These are phyloP conservation scores for Caenorhabditis briggsae DNA, from an alignment of 1,140 invertebrate species.

Conservation along the genomic window DNA sequence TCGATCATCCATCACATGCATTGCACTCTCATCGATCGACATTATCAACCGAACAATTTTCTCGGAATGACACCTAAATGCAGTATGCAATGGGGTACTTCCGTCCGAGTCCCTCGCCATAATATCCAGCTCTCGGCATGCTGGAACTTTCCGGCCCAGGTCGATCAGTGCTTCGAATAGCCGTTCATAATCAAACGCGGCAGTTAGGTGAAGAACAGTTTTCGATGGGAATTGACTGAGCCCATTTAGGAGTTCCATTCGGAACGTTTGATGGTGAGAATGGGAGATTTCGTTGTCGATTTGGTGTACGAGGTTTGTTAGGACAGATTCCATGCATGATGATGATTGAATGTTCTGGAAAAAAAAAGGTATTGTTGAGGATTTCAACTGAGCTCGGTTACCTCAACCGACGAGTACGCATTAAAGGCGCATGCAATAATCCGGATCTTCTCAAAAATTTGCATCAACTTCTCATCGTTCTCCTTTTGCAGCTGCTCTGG, in stretches of 20 bases:
- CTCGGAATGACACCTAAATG: background rate
- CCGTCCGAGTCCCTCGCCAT: constrained; percentile 57
- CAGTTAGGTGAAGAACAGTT: constrained; percentile 58
- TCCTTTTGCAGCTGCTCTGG: background rate
- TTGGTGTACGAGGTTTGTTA: constrained; percentile 9
- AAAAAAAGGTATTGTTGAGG: background rate
- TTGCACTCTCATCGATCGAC: constrained; percentile 62
- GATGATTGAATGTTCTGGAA: constrained; percentile 40
- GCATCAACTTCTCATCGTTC: constrained; percentile 13
- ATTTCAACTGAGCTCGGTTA: background rate
- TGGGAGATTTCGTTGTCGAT: background rate
- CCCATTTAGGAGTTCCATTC: constrained; percentile 27
- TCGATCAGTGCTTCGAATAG: background rate
- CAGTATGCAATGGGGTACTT: constrained; percentile 26
- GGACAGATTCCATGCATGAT: constrained; percentile 4
- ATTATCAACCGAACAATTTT: constrained; percentile 56
- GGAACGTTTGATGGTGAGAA: background rate
- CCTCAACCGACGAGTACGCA: constrained; percentile 28
- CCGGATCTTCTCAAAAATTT: constrained; percentile 29
- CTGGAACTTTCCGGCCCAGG: constrained; percentile 16
- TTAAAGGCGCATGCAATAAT: constrained; percentile 32
- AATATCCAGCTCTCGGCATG: constrained; percentile 51
- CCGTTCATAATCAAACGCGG: constrained; percentile 37
- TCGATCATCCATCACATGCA: constrained; percentile 66
- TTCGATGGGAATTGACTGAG: constrained; percentile 49